Percentiles rank a stretch among this genome's conserved stretches.
Conservation (phyloP, 1,140 invertebrate genomes). For the Glossosoma conforme region DNA sequence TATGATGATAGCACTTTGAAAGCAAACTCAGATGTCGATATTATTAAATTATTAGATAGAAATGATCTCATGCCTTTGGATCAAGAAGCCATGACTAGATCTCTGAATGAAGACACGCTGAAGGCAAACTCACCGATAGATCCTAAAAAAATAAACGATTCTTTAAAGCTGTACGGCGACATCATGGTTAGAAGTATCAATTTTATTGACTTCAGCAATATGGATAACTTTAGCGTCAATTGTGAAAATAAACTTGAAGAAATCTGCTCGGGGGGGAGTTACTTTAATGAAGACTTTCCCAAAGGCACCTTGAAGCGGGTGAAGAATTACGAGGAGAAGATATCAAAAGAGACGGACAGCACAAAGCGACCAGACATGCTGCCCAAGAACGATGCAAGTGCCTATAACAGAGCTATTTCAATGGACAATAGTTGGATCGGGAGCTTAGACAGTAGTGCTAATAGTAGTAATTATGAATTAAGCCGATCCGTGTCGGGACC, state of each 20-base stretch:
- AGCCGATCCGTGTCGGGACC: constrained; percentile 66
- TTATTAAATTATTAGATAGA: constrained; percentile 28
- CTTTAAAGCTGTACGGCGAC: constrained; percentile 42
- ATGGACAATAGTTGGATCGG: constrained; percentile 50
- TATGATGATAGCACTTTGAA: constrained; percentile 27
- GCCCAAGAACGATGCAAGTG: constrained; percentile 27
- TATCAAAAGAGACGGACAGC: constrained; percentile 14
- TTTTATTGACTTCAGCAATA: constrained; percentile 14
- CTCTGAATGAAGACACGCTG: constrained; percentile 39
- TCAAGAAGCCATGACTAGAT: constrained; percentile 30
- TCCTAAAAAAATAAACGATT: constrained; percentile 45
- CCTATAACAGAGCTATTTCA: constrained; percentile 38
- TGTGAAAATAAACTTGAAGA: constrained; percentile 29
- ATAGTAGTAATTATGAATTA: constrained; percentile 37
- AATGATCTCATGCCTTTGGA: constrained; percentile 29
- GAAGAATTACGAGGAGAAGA: constrained; percentile 31
- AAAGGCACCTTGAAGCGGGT: constrained; percentile 23
- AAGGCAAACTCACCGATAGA: constrained; percentile 47
- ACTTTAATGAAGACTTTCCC: constrained; percentile 23
- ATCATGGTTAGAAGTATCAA: constrained; percentile 29
- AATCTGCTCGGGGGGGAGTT: constrained; percentile 6
- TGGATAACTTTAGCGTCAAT: constrained; percentile 27
- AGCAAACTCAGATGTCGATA: constrained; percentile 23
- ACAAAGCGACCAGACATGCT: constrained; percentile 9
- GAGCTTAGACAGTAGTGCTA: constrained; percentile 37